phyloP scores from a whole-genome alignment of 2,113 vertebrate genomes.

The Platysternon megacephalum region DNA sequence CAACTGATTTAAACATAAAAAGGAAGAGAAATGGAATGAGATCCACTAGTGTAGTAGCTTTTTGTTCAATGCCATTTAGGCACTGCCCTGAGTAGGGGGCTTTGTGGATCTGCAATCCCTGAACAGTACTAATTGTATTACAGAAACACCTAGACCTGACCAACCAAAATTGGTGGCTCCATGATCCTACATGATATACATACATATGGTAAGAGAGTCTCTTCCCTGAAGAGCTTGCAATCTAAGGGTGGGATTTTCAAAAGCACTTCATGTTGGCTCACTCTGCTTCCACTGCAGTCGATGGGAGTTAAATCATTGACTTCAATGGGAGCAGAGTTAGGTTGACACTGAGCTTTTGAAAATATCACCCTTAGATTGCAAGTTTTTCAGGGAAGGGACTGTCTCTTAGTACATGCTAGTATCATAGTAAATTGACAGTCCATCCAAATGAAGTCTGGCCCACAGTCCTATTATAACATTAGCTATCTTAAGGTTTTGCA shows the following conservation, averaged over 20 bases:
- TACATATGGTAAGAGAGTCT: neutral
- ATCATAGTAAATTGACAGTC: no score
- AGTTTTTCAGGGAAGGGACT: no score
- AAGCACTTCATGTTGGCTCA: neutral
- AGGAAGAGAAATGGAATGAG: neutral
- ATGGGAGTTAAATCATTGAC: neutral
- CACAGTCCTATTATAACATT: no score
- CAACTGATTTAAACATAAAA: accelerated
- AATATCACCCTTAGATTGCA: no score
- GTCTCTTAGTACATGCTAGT: no score
- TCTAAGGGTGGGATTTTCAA: neutral
- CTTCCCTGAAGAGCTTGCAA: neutral
- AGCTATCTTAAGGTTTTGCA: no score
- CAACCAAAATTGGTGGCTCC: no score
- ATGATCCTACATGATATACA: no score
- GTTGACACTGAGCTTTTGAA: no score
- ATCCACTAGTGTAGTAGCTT: neutral
- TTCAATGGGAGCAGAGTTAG: no score
- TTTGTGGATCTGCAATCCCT: neutral
- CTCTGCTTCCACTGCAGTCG: neutral
- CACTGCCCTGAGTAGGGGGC: neutral
- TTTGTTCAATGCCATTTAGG: neutral
- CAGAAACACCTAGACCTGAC: no score
- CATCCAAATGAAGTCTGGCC: no score
- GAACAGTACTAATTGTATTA: neutral